Base-by-base conservation (phyloP, 2,113 vertebrate species). In the Eonycteris spelaea region DNA sequence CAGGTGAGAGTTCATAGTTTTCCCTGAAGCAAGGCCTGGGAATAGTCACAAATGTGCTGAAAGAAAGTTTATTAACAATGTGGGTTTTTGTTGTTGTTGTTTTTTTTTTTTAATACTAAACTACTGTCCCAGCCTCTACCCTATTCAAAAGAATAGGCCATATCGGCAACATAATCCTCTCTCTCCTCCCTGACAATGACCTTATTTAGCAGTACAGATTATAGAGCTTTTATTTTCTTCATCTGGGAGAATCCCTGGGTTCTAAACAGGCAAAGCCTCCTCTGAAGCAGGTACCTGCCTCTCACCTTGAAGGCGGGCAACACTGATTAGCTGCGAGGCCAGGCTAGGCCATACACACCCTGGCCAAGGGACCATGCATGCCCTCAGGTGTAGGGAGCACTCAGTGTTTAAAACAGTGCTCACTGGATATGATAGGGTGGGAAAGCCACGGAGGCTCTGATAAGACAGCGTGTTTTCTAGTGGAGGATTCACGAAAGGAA, bases 171-270 rank as follows among this genome's bases (percentile, higher is more conserved):
- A 96, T 45, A 0, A 1, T 22, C 95, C 96, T 84, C 90, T 85
- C 95, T 96, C 26, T 38, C 65, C 45, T 86, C 96, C 71, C 73
- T 24, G 24, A 38, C 71, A 96, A 74, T 94, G 94, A 86, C 94
- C 77, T 61, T 33, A 96, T 89, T 51, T 15, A 85, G 96, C 11
- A 63, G 14, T 6, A 94, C 4, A 35, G 45, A 12, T 4, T 35
- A 80, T 30, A n/a, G 35, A 74, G 51, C n/a, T 70, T 94, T 75
- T 84, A 75, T 77, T 92, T 95, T 51, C 95, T 96, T 18, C 11
- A 63, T 22, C 86, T 97, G 96, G 84, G 97, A 97, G 92, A 94
- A 94, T 96, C 70, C 51, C 68, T 91, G 86, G 70, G 95, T 96
- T 86, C 68, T 74, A 95, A 61, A 65, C 95, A 91, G 51, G n/a